Conservation (phyloP, 2,888 invertebrate genomes). For the Peribatodes rhomboidaria region DNA sequence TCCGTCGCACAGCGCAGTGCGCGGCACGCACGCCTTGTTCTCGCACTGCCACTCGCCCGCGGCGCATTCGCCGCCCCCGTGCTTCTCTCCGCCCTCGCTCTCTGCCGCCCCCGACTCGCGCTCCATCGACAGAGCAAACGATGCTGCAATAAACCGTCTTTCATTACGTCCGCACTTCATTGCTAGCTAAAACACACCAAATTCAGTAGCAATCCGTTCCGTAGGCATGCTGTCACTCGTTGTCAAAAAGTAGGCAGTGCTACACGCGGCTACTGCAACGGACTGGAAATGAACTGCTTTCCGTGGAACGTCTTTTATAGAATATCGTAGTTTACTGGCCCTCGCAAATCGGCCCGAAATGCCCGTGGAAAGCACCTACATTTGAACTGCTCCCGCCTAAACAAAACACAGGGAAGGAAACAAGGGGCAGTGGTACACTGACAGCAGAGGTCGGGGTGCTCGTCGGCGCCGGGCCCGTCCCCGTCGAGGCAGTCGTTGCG, state of each 20-base stretch:
- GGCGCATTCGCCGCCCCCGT: too few relatives aligned
- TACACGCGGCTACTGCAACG: background rate
- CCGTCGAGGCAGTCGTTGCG: slow-evolving; percentile 90
- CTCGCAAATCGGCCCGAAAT: too few relatives aligned
- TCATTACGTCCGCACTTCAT: too few relatives aligned
- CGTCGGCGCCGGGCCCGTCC: slow-evolving; percentile 86
- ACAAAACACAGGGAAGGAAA: background rate
- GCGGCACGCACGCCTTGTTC: slow-evolving; percentile 91
- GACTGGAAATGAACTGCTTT: too few relatives aligned
- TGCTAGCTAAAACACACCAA: too few relatives aligned
- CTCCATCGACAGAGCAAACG: slow-evolving; percentile 49
- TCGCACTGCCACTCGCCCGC: slow-evolving; percentile 88
- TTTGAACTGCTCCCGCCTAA: too few relatives aligned
- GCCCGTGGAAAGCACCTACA: too few relatives aligned
- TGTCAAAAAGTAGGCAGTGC: background rate
- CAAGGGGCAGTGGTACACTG: slow-evolving; percentile 51
- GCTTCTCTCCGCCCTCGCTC: slow-evolving; percentile 12
- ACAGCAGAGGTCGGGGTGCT: slow-evolving; percentile 84
- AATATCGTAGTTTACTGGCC: too few relatives aligned
- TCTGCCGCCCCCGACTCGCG: slow-evolving; percentile 48
- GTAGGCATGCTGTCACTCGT: too few relatives aligned
- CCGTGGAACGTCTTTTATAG: too few relatives aligned
- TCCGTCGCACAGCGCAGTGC: slow-evolving; percentile 90
- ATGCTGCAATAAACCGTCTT: slow-evolving; percentile 51
- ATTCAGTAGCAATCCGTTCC: too few relatives aligned